Conservation (phyloP, 2,797 vertebrate genomes). For the Peromyscus eremicus region DNA sequence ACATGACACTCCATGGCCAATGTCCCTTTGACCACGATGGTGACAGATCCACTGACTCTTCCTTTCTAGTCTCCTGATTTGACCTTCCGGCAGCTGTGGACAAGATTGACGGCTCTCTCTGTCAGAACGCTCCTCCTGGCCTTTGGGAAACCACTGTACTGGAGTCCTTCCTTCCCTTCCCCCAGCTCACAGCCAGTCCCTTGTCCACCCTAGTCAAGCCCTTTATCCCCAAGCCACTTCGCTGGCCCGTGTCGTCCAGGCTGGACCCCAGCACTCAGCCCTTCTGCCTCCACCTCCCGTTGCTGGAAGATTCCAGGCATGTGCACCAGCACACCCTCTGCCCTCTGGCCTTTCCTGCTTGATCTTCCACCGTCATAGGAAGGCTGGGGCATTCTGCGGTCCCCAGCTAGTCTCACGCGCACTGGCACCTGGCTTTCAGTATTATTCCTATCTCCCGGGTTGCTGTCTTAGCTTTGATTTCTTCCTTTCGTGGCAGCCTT, state of each 20-base stretch:
- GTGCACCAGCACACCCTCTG: background rate
- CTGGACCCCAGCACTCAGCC: no score
- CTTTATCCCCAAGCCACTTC: background rate
- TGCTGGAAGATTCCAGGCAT: background rate
- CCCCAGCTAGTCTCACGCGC: background rate
- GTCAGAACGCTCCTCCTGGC: background rate
- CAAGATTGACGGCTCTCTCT: background rate
- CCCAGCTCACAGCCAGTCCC: background rate
- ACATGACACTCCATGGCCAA: background rate
- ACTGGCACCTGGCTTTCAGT: background rate
- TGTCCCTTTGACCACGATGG: background rate
- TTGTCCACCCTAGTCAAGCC: no score
- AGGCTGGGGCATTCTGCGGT: background rate
- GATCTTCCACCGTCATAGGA: background rate
- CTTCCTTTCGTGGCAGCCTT: conserved; percentile 13
- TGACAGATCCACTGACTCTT: background rate
- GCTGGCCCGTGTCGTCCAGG: background rate
- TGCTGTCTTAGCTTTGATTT: conserved; percentile 47
- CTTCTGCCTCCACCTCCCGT: background rate
- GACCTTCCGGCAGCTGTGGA: background rate
- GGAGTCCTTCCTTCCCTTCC: background rate
- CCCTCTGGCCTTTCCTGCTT: background rate
- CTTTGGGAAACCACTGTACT: background rate
- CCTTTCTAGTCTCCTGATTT: conserved; percentile 9
- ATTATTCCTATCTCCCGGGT: conserved; percentile 27